Percentiles rank a stretch among this genome's conserved stretches.
Conservation (phyloP, 2,113 vertebrate genomes). For the Myxocyprinus asiaticus region DNA sequence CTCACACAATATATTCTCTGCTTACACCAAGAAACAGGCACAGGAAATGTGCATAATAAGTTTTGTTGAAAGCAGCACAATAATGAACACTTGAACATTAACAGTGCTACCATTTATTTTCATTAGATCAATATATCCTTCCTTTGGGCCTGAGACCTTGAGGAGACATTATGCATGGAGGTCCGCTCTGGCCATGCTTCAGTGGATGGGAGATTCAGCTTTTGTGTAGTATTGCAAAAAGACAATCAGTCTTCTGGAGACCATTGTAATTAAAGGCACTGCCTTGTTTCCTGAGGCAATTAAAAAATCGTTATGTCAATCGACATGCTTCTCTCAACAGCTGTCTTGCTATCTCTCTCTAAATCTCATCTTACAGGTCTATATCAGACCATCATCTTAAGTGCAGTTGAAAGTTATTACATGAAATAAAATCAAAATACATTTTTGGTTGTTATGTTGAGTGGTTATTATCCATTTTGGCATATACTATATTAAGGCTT, state of each 20-base stretch:
- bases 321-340: background rate
- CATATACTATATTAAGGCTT: no score
- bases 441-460: background rate
- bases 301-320: conserved; percentile 13
- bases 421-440: background rate
- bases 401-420: no score
- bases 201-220: background rate
- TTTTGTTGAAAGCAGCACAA: background rate
- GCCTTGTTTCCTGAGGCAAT: conserved; percentile 30
- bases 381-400: conserved; percentile 1
- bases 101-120: conserved; percentile 13
- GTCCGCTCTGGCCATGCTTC: background rate
- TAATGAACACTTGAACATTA: background rate
- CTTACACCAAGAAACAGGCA: conserved; percentile 17
- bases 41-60: conserved; percentile 15
- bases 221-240: background rate
- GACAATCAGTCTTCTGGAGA: background rate
- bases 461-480: background rate
- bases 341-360: background rate
- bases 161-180: background rate
- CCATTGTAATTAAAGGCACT: conserved; percentile 1
- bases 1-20: conserved; percentile 18
- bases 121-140: conserved; percentile 14
- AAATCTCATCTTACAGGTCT: background rate
- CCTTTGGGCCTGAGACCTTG: background rate